Evolutionary conservation across 2,797 vertebrate genomes (phyloP).

Genomic region (Urocyon cinereoargenteus): DNA sequence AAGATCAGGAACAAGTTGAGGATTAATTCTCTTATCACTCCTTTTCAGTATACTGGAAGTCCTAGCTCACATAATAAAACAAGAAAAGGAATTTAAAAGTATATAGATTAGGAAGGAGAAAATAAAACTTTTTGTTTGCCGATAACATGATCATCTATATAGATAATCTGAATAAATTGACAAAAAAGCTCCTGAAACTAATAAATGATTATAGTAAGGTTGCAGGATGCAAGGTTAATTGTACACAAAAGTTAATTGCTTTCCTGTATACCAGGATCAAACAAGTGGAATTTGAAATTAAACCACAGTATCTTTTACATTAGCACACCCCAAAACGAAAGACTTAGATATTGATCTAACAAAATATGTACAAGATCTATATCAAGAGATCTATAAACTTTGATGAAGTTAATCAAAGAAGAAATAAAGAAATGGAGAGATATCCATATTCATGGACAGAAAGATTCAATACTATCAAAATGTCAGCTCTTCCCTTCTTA

Average conservation of each 20-base stretch:
- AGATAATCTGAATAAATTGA: neutral
- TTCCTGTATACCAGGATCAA: neutral
- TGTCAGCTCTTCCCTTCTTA: neutral
- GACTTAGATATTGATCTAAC: neutral
- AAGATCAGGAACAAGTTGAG: neutral
- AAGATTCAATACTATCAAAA: neutral
- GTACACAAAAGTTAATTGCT: neutral
- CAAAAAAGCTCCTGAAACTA: neutral
- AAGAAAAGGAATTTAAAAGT: neutral
- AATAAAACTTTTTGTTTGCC: neutral
- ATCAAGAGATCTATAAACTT: neutral
- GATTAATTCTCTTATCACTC: neutral
- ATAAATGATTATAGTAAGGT: neutral
- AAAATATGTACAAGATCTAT: neutral
- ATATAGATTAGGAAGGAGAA: neutral
- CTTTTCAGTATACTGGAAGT: neutral
- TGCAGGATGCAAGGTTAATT: neutral
- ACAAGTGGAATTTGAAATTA: neutral
- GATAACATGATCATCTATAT: neutral
- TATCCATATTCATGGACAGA: neutral
- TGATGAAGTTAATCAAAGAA: neutral
- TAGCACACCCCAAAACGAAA: neutral
- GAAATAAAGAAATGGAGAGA: neutral
- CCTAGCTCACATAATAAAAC: neutral
- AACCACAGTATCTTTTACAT: neutral